Base-by-base conservation (phyloP, 2,888 invertebrate genomes). In the Drosophila stalkeri region DNA sequence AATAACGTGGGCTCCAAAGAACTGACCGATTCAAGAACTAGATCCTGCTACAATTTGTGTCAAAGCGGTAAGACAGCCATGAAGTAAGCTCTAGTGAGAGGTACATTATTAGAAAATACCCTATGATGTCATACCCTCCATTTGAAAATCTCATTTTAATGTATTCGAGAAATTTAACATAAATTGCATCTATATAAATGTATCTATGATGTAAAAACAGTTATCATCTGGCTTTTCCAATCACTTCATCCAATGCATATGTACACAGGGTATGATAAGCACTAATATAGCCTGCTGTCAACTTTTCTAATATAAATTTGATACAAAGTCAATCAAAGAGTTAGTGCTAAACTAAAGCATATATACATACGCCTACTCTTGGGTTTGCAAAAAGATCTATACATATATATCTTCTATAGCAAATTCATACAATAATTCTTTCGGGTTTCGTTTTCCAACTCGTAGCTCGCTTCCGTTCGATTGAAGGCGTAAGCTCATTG, bases 401-500 rank as follows among this genome's bases (percentile, higher is more conserved):
- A 20, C 14, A 18, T 14, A 12, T 20, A 1, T 11, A 44, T 43
- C 37, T 11, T 9, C 16, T 12, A 20, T 20, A 31, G n/a, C 14
- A 33, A 14, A 43, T 31, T 1, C 18, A 63, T n/a, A 44, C n/a
- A 31, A n/a, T 39, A 33, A 27, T 16, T 63, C 14, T 2, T 43
- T 64, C 51, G 56, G 14, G 39, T 51, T 41, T 62, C 8, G 41
- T 9, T 31, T 31, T 64, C 59, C 31, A 64, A 43, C 47, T 59
- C 47, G 46, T 62, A 37, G 37, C 39, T 65, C 23, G 77, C 78
- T 82, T 83, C 71, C 77, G 83, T 71, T 82, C 61, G 59, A 60
- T 68, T 46, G 82, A 60, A 82, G 84, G 82, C 83, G 88, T 79
- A 20, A 56, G 81, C 70, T 55, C 76, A 74, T 70, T 75, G 67